These are phyloP conservation scores for Syngnathus scovelli DNA, from an alignment of 2,113 vertebrate species.

Conservation along the genomic window DNA sequence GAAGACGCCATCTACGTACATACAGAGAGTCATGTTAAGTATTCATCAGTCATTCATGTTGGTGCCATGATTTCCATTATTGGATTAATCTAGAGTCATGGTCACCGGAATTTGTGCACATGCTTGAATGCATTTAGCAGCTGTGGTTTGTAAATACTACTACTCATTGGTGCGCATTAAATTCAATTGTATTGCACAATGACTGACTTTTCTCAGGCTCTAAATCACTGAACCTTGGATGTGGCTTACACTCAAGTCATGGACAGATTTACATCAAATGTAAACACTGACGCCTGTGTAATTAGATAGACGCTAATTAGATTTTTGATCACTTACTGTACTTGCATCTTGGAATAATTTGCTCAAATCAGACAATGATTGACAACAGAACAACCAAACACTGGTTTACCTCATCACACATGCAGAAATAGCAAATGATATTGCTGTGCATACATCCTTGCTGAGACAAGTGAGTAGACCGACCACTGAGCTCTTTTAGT, in stretches of 20 bases:
- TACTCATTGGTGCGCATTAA: constrained; percentile 1
- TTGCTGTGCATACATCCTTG: background rate
- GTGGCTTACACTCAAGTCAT: background rate
- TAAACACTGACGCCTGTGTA: background rate
- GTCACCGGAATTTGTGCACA: constrained; percentile 1
- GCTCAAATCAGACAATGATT: background rate
- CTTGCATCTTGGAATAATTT: background rate
- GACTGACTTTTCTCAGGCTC: constrained; percentile 4
- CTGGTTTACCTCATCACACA: background rate
- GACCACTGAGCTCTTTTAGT: constrained; percentile 1
- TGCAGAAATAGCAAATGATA: background rate
- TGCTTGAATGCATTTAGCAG: constrained; percentile 4
- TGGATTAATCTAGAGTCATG: background rate
- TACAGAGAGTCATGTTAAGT: background rate
- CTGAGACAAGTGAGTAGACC: background rate
- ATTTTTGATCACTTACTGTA: background rate
- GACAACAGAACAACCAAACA: background rate
- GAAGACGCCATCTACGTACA: background rate
- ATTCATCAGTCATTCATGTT: background rate
- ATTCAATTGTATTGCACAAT: constrained; percentile 2
- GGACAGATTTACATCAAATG: background rate
- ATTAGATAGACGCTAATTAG: background rate
- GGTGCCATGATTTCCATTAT: background rate
- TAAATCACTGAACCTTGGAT: constrained; percentile 1
- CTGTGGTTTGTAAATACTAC: constrained; percentile 6